Evolutionary conservation across 2,797 vertebrate species (phyloP).

Genomic region (Centroberyx gerrardi): DNA sequence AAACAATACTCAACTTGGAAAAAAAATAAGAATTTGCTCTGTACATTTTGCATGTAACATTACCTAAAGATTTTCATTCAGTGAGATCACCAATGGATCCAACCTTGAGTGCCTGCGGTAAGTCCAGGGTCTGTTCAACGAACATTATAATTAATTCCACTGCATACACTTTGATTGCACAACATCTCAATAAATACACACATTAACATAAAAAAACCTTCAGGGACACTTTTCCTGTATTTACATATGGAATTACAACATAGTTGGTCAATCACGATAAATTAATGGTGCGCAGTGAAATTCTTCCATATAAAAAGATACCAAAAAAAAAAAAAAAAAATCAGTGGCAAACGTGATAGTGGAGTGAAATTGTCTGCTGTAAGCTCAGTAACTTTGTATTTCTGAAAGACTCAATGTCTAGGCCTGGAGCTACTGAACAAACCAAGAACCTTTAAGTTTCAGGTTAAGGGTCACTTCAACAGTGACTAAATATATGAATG

Average conservation of each 20-base stretch:
- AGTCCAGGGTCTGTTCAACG: slow-evolving; percentile 5
- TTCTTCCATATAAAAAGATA: slow-evolving; percentile 9
- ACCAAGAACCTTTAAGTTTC: slow-evolving; percentile 1
- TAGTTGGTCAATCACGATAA: not conserved
- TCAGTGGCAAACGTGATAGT: not conserved
- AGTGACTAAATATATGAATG: not conserved
- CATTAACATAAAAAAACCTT: slow-evolving; percentile 15
- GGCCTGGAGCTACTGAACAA: not conserved
- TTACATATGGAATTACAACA: slow-evolving; percentile 9
- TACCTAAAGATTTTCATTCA: slow-evolving; percentile 23
- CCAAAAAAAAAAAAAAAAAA: not conserved
- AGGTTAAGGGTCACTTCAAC: slow-evolving; percentile 4
- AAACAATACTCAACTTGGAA: slow-evolving; percentile 5
- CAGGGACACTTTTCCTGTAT: slow-evolving; percentile 15
- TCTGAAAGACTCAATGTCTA: not conserved
- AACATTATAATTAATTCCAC: slow-evolving; percentile 17
- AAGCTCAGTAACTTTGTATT: not conserved
- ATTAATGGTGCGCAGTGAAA: not conserved
- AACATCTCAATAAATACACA: slow-evolving; percentile 36
- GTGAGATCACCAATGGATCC: slow-evolving; percentile 25
- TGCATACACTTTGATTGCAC: slow-evolving; percentile 11
- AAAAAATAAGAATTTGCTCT: slow-evolving; percentile 25
- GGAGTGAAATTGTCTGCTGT: not conserved
- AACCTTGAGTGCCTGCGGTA: slow-evolving; percentile 10
- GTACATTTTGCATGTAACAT: slow-evolving; percentile 29